Evolutionary conservation across 2,113 vertebrate species (phyloP), one percentile per base, ranked within the genome.

Genomic region (Brachypodius melanocephalos): DNA sequence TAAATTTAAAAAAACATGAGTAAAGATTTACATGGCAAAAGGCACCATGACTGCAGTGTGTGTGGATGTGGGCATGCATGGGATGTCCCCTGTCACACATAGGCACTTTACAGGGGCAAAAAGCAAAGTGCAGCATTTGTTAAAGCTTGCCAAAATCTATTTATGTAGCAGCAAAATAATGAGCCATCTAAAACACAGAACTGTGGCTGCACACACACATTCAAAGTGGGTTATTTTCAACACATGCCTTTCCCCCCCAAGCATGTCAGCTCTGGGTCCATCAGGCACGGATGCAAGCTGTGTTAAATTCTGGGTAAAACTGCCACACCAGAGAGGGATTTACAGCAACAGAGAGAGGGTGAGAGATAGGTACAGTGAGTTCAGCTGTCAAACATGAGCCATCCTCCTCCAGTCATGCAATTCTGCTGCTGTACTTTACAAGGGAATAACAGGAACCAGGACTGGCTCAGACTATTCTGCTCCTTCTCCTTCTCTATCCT

Each of bases 261-360:
- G 42, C 77, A 16, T 72, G 85, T 93, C 93, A 94, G 42, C 48
- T 85, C 88, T 25, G 51, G 84, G 51, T 63, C 68, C 52, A 21
- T 85, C 43, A 54, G 61, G 36, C 32, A 93, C 0, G 2, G 48
- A 81, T 18, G 89, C 38, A 96, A 63, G 77, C 66, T 89, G 45
- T 91, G 89, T 90, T 95, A 93, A 95, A 92, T 95, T 95, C 75
- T 73, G 86, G 78, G 32, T 87, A 79, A 89, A 96, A 94, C 40
- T 83, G 66, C 73, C 51, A 45, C 69, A 12, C 61, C 24, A 78
- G 63, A 68, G 83, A 94, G 76, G 69, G 66, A 95, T 96, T 95
- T 91, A 66, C 76, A 84, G 52, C 90, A 93, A 95, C 62, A 90
- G 89, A 93, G 67, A 32, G 52, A 88, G 31, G 40, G 69, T 8